Conservation (phyloP, 2,888 invertebrate species). For the Lamellibrachia columna region DNA sequence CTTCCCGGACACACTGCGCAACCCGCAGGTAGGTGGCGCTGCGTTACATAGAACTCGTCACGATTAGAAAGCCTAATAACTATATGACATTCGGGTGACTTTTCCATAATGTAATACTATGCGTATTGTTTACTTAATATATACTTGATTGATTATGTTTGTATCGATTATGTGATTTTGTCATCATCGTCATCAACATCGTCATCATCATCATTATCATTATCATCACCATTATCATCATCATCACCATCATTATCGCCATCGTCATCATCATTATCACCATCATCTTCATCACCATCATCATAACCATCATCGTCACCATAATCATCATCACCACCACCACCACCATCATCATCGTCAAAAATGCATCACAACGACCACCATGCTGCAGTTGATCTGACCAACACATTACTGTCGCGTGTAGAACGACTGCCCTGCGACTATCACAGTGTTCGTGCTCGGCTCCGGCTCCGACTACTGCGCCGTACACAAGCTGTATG, state of each 20-base stretch:
- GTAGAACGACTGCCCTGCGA: neutral
- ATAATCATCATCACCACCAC: conserved; percentile 21
- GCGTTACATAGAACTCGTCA: neutral
- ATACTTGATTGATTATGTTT: neutral
- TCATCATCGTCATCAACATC: conserved; percentile 19
- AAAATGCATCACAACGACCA: neutral
- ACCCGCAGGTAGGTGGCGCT: neutral
- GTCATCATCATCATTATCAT: conserved; percentile 20
- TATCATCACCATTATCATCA: neutral
- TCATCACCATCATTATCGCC: conserved; percentile 27
- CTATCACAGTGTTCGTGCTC: neutral
- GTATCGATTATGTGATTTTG: neutral
- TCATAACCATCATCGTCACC: neutral
- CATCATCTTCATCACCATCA: neutral
- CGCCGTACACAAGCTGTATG: conserved; percentile 24
- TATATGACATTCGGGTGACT: neutral
- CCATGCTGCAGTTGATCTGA: neutral
- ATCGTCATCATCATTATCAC: neutral
- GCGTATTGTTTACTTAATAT: neutral
- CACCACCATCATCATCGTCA: conserved; percentile 28
- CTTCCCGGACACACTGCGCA: neutral
- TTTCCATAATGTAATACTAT: neutral
- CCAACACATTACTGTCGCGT: neutral
- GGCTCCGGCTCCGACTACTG: conserved; percentile 22
- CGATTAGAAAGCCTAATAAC: neutral